Base-by-base conservation (phyloP, 2,797 vertebrate genomes). In the Premnoplex brunnescens region DNA sequence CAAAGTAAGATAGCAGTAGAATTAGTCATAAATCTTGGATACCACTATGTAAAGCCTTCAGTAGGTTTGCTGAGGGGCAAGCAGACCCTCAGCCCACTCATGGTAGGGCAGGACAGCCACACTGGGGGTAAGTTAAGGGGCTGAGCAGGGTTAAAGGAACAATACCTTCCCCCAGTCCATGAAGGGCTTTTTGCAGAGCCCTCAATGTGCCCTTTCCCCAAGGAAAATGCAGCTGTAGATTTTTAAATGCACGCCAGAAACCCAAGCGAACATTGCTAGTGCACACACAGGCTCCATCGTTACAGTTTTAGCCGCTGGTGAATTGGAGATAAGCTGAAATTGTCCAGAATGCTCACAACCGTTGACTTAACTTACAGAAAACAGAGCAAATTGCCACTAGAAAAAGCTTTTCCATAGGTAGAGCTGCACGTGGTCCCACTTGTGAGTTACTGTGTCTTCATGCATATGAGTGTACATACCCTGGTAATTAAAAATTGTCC, bases 401-500 rank as follows among this genome's bases (percentile, higher is more conserved):
- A 52, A 73, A 89, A 64, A 69, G 9, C 10, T 64, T 59, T 75
- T 24, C 69, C 32, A 8, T 2, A 27, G 28, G 12, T 2, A 46
- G 18, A 41, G 20, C 32, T 55, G 24, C 55, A 4, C 10, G n/a
- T 2, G 1, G 22, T 8, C 27, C 12, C 5, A 3, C 37, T 37
- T 7, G 7, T 4, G 21, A 14, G 15, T 12, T 34, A 23, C 48
- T 26, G 2, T 16, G 30, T 32, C 23, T 51, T 56, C n/a, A 27
- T 6, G 8, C 9, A 10, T 4, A 5, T 10, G 13, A 34, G 16
- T 30, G 36, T 4, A 8, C 0, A 1, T 2, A 17, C 28, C 8
- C 26, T 48, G 32, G 11, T 36, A 59, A 63, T 34, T 36, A 32
- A 26, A 71, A 83, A 58, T 10, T 8, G 0, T 54, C 27, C 27